Evolutionary conservation across 2,797 vertebrate species (phyloP).

Genomic region (Heteromormyrus szaboi): DNA sequence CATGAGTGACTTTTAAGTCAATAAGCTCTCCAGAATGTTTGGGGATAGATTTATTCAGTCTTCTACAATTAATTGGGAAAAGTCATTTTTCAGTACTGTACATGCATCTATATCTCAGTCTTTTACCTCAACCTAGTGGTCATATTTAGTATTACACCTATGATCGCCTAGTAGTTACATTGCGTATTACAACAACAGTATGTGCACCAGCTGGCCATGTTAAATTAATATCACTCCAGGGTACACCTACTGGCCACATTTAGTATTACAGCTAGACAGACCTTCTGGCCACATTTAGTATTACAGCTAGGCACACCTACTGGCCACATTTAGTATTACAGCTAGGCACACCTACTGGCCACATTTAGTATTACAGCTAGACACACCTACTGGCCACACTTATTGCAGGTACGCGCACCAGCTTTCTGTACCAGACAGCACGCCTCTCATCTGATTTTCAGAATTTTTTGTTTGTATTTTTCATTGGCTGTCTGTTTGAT

Average conservation of each 20-base stretch:
- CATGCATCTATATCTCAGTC: not conserved
- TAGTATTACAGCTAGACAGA: not conserved
- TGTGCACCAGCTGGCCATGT: not conserved
- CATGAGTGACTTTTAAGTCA: not conserved
- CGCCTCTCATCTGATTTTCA: not conserved
- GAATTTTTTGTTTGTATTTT: not conserved
- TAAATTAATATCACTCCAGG: not conserved
- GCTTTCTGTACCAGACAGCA: not conserved
- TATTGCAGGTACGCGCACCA: not conserved
- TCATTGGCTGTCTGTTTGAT: not conserved
- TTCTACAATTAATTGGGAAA: not conserved
- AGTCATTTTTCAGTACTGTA: not conserved
- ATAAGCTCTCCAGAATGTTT: not conserved
- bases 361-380: not conserved
- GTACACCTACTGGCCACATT: not conserved
- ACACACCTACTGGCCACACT: not conserved
- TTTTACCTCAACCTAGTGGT: not conserved
- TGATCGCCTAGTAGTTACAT: not conserved
- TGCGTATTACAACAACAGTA: not conserved
- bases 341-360: not conserved
- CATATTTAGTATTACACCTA: not conserved
- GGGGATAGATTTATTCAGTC: not conserved
- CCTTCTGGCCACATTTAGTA: not conserved
- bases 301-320: not conserved
- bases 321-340: not conserved